Base-by-base conservation (phyloP, 2,888 invertebrate species). In the Scaptomyza reducta region DNA sequence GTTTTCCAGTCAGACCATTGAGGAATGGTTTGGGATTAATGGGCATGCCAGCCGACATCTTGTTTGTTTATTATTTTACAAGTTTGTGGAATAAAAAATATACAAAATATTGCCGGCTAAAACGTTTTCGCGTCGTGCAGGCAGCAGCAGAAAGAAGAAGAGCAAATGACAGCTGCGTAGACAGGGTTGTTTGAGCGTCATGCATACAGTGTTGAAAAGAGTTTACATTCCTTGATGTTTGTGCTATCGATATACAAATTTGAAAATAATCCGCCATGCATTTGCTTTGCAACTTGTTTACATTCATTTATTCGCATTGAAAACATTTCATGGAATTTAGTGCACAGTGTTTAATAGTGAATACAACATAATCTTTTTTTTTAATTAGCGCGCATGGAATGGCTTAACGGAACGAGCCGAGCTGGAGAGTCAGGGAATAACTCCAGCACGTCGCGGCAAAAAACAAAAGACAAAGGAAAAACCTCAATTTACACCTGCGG, bases 1-100 rank as follows among this genome's bases (percentile, higher is more conserved):
- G 96, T 93, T 99, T 99, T 14, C 99, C 99, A 1, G 99, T 99
- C 49, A 99, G 94, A 90, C 97, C 97, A 93, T 99, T 99, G 57
- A 99, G 93, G 92, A 99, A 99, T 70, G 99, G 99, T 94, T 99
- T 99, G 5, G 99, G 99, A 93, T 99, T 99, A 90, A 99, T 96
- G 81, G 98, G 98, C 96, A 98, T 97, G 92, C 96, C 95, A 91
- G 96, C 94, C 90, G 96, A 91, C 91, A 91, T 91, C 64, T 54
- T 89, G 73, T 55, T 47, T 70, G 25, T 66, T 56, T 76, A 46
- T 47, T 74, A 18, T 61, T 61, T 57, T 29, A 49, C 11, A 54
- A 54, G 22, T 70, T 74, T 58, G 54, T 50, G 60, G 51, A 77
- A 74, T 59, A 47, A 66, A 70, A 60, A 59, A 4, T 1, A 49